Conservation (phyloP, 2,797 vertebrate genomes). For the Meriones psammophilus region DNA sequence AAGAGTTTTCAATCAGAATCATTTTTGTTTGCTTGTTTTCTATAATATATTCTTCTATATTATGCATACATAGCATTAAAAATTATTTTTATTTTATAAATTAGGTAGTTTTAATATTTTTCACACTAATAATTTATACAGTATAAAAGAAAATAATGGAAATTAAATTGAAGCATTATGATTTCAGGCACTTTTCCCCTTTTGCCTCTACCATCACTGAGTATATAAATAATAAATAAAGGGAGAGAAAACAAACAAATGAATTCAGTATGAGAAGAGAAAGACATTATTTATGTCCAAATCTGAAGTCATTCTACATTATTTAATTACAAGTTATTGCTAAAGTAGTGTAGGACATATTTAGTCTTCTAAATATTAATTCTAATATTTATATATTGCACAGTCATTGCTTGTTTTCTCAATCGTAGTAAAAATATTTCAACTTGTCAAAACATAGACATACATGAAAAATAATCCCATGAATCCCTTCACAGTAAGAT, state of each 20-base stretch:
- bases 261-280: not conserved
- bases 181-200: not conserved
- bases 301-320: constrained; percentile 32
- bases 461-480: not conserved
- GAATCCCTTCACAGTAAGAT: not conserved
- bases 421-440: not conserved
- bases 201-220: not conserved
- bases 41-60: not conserved
- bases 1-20: not conserved
- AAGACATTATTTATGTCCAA: not conserved
- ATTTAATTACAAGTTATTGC: not conserved
- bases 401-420: not conserved
- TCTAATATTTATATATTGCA: not conserved
- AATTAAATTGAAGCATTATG: not conserved
- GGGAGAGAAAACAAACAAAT: not conserved
- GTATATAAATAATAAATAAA: constrained; percentile 7
- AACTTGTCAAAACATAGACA: not conserved
- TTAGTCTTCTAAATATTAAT: not conserved
- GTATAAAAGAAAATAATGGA: not conserved
- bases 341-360: not conserved
- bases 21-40: not conserved
- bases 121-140: not conserved
- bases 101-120: not conserved
- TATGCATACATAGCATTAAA: not conserved
- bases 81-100: constrained; percentile 12